These are phyloP conservation scores for Tinamus guttatus DNA, from an alignment of 2,113 vertebrate genomes.

Conservation along the genomic window DNA sequence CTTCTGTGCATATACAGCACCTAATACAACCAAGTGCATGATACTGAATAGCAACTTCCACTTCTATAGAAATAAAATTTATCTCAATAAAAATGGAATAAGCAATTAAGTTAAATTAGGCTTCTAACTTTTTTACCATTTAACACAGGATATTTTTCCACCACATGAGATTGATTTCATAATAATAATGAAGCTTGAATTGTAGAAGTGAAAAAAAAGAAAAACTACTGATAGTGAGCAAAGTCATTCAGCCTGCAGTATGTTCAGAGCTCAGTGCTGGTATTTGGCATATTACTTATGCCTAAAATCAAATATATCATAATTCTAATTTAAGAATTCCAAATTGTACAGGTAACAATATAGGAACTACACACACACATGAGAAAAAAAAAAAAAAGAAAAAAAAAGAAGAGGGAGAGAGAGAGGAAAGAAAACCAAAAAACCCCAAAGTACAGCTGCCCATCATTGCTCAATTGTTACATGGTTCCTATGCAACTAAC, in stretches of 20 bases:
- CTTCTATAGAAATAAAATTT: background rate
- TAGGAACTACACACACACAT: background rate
- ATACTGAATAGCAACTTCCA: background rate
- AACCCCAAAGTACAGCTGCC: background rate
- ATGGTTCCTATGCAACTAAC: background rate
- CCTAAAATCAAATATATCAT: background rate
- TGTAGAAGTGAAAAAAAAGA: constrained; percentile 22
- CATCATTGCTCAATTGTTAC: background rate
- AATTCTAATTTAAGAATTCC: constrained; percentile 1
- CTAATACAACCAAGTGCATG: background rate
- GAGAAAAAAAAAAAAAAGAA: too few relatives aligned
- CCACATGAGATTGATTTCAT: background rate
- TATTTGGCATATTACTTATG: background rate
- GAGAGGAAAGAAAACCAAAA: background rate
- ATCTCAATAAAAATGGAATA: background rate
- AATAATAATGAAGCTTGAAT: background rate
- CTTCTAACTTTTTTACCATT: background rate
- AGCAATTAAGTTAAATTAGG: background rate
- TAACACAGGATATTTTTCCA: background rate
- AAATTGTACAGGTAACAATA: background rate
- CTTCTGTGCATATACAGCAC: background rate
- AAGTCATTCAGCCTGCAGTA: background rate
- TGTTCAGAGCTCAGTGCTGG: background rate
- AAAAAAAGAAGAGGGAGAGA: too few relatives aligned
- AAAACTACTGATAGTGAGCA: constrained; percentile 32